A percentile compares a stretch with the other conserved stretches of the same genome.
These are phyloP conservation scores for Anguilla rostrata DNA, from an alignment of 2,113 vertebrate species.

Conservation along the genomic window DNA sequence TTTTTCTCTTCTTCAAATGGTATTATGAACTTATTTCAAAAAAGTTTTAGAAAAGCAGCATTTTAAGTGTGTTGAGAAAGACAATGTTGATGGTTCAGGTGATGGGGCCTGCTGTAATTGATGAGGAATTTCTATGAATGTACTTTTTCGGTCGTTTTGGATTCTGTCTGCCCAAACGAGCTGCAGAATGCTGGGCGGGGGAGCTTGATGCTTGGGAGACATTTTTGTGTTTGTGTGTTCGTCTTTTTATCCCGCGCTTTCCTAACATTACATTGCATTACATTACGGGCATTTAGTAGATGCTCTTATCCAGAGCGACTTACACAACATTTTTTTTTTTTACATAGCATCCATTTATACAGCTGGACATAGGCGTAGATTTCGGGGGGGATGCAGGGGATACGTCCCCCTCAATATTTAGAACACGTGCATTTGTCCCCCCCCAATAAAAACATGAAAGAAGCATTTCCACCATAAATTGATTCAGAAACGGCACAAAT, in stretches of 20 bases:
- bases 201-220: neutral
- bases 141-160: neutral
- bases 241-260: neutral
- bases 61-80: neutral
- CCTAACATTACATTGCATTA: neutral
- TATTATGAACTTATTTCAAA: neutral
- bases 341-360: no score
- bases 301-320: no score
- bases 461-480: no score
- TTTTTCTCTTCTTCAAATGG: neutral
- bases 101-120: neutral
- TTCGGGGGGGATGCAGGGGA: no score
- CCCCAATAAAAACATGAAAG: no score
- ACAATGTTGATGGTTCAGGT: neutral
- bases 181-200: neutral
- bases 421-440: no score
- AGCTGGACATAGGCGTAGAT: no score
- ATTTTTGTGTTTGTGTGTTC: neutral
- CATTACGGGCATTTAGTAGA: no score
- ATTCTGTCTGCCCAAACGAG: neutral
- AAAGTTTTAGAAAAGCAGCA: neutral
- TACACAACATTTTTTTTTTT: no score
- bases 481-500: no score
- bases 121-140: neutral
- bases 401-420: no score